Base-by-base conservation (phyloP, 2,888 invertebrate species). In the Caenorhabditis sp. region DNA sequence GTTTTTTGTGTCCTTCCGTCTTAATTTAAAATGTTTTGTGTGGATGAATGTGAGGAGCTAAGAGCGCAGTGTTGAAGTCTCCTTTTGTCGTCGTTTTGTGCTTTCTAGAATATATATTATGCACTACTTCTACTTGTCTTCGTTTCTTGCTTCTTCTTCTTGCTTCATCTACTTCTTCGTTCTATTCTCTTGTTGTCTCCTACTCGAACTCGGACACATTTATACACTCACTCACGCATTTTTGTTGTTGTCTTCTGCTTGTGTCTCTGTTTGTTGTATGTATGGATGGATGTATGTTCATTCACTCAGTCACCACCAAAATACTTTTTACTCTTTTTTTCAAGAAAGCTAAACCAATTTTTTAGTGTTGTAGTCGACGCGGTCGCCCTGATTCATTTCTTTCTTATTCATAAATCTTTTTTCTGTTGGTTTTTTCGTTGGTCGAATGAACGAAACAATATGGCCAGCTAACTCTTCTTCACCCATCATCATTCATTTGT, bases 321-420 rank as follows among this genome's bases (percentile, higher is more conserved):
- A 57, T 26, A 58, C 60, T 64, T 61, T 58, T 61, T 53, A 55
- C 61, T 58, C 57, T 61, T 43, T 43, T 43, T 43, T 43, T 23
- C 21, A 51, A 51, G 51, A 51, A 55, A 59, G 60, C 71, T 67
- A 71, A 71, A 71, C 71, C 71, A 67, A 71, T 71, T 71, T 67
- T 66, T 70, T 62, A 12, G 43, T 43, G 43, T 31, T 31, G 31
- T 31, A 4, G 31, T 31, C 31, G 31, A 6, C 31, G 43, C 17
- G 12, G 43, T 43, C 43, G 43, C 43, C 43, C 43, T 43, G 43
- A 43, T 43, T 66, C 70, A 66, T 66, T 31, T 70, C 66, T 51
- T 51, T 58, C 27, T 43, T 49, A 71, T 64, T 71, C 71, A 71
- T 71, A 71, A 71, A 71, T 66, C 66, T 62, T 31, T 62, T 49